phyloP scores from a whole-genome alignment of 2,888 invertebrate species.

The Antitype chi region DNA sequence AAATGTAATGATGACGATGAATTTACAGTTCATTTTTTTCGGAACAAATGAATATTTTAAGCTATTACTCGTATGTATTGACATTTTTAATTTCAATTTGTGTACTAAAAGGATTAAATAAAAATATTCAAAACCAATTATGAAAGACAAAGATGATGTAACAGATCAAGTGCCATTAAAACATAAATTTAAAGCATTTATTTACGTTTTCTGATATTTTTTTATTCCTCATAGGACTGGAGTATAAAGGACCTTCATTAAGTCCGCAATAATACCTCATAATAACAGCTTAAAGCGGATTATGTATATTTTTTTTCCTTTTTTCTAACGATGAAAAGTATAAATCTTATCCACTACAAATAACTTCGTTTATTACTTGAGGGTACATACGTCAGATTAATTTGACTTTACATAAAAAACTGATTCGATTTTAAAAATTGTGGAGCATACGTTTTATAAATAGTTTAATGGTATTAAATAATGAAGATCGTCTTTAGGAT shows the following conservation, averaged over 20 bases:
- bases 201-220: neutral
- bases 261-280: neutral
- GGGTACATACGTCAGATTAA: slow-evolving; percentile 20
- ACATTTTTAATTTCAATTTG: no score
- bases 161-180: neutral
- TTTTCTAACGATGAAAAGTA: slow-evolving; percentile 1
- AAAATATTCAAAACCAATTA: neutral
- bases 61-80: no score
- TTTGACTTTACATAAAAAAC: neutral
- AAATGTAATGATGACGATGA: no score
- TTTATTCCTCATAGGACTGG: neutral
- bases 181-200: neutral
- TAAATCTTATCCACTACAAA: slow-evolving; percentile 7
- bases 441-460: neutral
- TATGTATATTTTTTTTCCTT: slow-evolving; percentile 20
- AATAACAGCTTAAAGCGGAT: slow-evolving; percentile 38
- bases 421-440: neutral
- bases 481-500: no score
- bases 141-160: no score
- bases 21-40: no score
- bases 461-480: neutral
- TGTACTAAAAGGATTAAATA: neutral
- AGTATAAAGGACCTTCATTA: slow-evolving; percentile 4
- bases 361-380: slow-evolving; percentile 44
- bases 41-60: no score